Conservation (phyloP, 2,113 vertebrate species). For the Brachypodius melanocephalos region DNA sequence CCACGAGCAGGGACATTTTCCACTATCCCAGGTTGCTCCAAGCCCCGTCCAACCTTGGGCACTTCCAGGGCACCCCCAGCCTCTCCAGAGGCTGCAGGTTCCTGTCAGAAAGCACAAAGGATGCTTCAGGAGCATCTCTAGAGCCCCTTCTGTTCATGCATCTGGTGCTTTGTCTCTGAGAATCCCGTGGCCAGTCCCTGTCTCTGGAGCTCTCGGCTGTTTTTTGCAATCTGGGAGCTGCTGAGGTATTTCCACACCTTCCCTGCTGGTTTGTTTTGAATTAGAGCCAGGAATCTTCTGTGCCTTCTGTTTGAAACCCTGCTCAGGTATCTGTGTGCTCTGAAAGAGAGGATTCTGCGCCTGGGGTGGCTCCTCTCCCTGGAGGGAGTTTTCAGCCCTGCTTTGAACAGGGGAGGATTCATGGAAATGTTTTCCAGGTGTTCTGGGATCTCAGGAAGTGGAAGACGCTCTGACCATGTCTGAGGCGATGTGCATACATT, state of each 20-base stretch:
- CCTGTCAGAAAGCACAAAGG: background rate
- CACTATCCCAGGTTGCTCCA: background rate
- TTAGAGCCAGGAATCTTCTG: background rate
- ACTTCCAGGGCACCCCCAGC: background rate
- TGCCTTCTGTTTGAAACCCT: background rate
- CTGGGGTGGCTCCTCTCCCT: background rate
- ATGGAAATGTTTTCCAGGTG: background rate
- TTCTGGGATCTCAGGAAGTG: background rate
- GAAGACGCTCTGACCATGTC: background rate
- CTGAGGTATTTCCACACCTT: background rate
- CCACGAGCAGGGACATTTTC: background rate
- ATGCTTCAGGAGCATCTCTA: background rate
- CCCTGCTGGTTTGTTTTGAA: background rate
- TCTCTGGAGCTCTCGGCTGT: background rate
- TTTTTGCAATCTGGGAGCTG: background rate
- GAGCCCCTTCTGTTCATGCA: fast-evolving
- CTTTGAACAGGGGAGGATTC: background rate
- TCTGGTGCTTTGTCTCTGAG: background rate
- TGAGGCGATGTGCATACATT: background rate
- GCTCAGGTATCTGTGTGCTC: background rate
- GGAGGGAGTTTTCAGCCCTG: background rate
- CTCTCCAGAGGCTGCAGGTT: background rate
- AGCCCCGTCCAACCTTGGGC: fast-evolving
- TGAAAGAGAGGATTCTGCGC: background rate
- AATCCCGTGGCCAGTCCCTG: background rate